Conservation (phyloP, 2,113 vertebrate species). For the Bothrops jararaca region DNA sequence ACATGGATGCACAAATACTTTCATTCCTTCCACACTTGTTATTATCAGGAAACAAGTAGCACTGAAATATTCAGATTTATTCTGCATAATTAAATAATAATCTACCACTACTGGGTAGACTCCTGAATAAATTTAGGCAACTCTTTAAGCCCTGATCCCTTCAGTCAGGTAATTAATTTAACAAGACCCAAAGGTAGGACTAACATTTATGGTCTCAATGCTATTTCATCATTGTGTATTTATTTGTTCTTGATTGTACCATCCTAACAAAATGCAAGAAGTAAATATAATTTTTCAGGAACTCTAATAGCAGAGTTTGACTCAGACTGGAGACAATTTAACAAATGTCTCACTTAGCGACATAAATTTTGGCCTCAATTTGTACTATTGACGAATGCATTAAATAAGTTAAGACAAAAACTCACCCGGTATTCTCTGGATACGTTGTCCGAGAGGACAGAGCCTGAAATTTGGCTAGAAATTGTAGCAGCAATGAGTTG, state of each 20-base stretch:
- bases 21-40: neutral
- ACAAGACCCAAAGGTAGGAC: neutral
- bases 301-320: neutral
- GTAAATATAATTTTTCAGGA: neutral
- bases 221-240: neutral
- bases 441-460: slow-evolving; percentile 74
- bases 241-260: neutral
- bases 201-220: neutral
- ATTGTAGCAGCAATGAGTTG: slow-evolving; percentile 98
- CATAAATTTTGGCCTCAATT: no score
- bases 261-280: neutral
- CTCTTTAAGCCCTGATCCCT: neutral
- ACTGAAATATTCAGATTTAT: neutral
- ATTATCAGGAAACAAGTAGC: neutral
- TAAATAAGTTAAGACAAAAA: neutral
- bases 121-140: neutral
- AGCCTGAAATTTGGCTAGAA: slow-evolving; percentile 88
- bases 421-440: slow-evolving; percentile 87
- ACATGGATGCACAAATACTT: neutral
- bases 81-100: neutral
- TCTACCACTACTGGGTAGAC: neutral
- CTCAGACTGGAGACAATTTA: neutral
- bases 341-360: no score
- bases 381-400: neutral
- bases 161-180: neutral